Evolutionary conservation across 1,140 invertebrate species (phyloP), one percentile per base, ranked within the genome.

Genomic region (silkworm (Bombyx mori)): DNA sequence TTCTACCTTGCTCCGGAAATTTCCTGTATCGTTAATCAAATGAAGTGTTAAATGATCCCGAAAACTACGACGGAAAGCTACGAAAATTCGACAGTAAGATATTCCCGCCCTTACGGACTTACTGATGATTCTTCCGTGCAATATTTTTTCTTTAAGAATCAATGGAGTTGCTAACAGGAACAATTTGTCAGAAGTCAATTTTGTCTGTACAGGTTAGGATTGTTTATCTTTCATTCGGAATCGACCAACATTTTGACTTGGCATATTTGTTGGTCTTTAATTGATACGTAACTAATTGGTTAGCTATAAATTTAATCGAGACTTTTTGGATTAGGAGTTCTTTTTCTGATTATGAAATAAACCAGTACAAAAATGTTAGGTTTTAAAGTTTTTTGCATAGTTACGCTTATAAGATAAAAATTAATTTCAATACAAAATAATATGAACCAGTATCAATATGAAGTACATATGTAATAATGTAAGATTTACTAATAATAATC

Each of bases 71-170:
- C 61, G 65, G 63, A 61, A 62, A 60, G 56, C 62, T 58, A 66
- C 62, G 59, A 66, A 75, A 64, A 65, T 64, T 58, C 69, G 66
- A 65, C 70, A 59, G 64, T 62, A 71, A 63, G 77, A 68, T 78
- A 79, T 65, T 66, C 71, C 68, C 59, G 47, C 65, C 54, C 56
- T 64, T 59, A 56, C 55, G 57, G 60, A 68, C 64, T 75, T 69
- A 68, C 71, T 74, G 71, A 79, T 79, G 65, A 82, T 77, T 76
- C 74, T 72, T 57, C 66, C 62, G 63, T 54, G 55, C 65, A 65
- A 69, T 77, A 75, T 78, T 80, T 79, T 78, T 81, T 79, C 73
- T 73, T 68, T 62, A 65, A 66, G 71, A 74, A 72, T 71, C 73
- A 81, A 79, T 81, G 71, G 66, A 73, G 65, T 75, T 68, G 68